Evolutionary conservation across 2,888 invertebrate species (phyloP).

Genomic region (Thelaira solivaga): DNA sequence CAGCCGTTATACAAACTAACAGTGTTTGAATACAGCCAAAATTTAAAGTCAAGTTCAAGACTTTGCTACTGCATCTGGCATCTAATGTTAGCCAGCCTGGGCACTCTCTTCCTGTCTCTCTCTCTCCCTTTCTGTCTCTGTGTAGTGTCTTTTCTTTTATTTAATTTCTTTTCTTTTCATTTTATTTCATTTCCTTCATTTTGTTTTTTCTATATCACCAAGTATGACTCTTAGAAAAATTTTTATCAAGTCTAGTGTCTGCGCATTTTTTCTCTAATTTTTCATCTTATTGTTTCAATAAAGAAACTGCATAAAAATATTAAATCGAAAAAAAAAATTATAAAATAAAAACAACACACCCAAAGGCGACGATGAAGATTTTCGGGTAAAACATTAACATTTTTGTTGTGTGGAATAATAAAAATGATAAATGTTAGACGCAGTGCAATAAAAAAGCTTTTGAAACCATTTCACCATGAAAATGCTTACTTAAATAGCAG

Average conservation of each 20-base stretch:
- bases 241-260: conserved; percentile 46
- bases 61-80: conserved; percentile 42
- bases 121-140: no score
- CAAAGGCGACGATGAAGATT: conserved; percentile 50
- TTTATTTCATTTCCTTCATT: not conserved
- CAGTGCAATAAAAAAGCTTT: conserved; percentile 52
- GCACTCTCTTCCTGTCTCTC: not conserved
- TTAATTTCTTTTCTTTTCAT: no score
- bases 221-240: conserved; percentile 13
- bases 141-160: no score
- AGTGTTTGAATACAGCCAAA: conserved; percentile 26
- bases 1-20: not conserved
- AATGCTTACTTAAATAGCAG: conserved; percentile 13
- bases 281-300: conserved; percentile 39
- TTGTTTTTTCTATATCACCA: not conserved
- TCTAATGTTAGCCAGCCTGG: conserved; percentile 27
- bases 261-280: conserved; percentile 12
- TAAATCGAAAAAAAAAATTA: conserved; percentile 4
- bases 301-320: not conserved
- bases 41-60: conserved; percentile 58
- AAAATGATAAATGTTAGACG: conserved; percentile 59
- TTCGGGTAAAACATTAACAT: not conserved
- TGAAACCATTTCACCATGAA: conserved; percentile 42
- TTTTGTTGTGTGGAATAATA: conserved; percentile 45
- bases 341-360: conserved; percentile 6